These are phyloP conservation scores for Halictus ligatus DNA, from an alignment of 2,888 invertebrate genomes.

Conservation along the genomic window DNA sequence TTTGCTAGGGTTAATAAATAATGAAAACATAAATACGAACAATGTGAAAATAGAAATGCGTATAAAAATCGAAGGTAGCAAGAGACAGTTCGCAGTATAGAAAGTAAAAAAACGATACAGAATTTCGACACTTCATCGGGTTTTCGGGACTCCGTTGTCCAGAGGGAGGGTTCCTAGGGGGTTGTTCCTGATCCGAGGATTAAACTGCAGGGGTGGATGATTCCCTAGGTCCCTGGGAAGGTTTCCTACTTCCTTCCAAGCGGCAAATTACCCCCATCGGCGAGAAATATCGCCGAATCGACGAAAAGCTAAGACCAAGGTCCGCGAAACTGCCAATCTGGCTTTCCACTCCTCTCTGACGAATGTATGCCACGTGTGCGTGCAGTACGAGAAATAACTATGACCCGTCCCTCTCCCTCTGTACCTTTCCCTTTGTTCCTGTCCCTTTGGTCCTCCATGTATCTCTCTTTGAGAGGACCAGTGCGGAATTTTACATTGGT, in stretches of 20 bases:
- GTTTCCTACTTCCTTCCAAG: slow-evolving; percentile 32
- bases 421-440: background rate
- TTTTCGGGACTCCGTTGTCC: background rate
- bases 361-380: slow-evolving; percentile 42
- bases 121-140: background rate
- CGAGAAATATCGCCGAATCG: slow-evolving; percentile 69
- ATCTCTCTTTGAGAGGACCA: background rate
- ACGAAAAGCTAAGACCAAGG: slow-evolving; percentile 62
- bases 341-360: slow-evolving; percentile 21
- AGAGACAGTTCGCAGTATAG: too few species aligned
- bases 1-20: too few species aligned
- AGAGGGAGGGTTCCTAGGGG: background rate
- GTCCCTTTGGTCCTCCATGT: background rate
- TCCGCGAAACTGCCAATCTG: slow-evolving; percentile 40
- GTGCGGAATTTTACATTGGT: background rate
- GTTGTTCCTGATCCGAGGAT: background rate
- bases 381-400: background rate
- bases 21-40: too few species aligned
- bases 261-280: slow-evolving; percentile 60
- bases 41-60: too few species aligned
- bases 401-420: background rate
- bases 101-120: background rate
- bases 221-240: background rate
- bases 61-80: too few species aligned
- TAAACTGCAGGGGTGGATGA: background rate